Evolutionary conservation across 2,797 vertebrate species (phyloP).

Genomic region (Danionella dracula): DNA sequence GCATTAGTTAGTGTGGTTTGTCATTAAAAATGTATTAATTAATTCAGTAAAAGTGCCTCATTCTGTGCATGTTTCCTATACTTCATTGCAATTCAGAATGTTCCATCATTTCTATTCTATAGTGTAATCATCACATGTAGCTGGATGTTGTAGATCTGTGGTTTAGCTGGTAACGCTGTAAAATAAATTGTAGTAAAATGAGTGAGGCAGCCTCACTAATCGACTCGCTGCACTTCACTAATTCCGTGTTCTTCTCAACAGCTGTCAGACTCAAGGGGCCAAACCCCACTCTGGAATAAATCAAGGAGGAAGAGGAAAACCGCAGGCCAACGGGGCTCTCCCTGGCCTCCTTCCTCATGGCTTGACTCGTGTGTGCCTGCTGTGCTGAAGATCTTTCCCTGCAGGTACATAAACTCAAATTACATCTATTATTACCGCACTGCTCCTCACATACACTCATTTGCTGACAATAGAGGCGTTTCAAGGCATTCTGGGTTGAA

Average conservation of each 20-base stretch:
- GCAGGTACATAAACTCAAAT: slow-evolving; percentile 55
- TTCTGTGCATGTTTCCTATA: too few relatives aligned
- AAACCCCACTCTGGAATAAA: not conserved
- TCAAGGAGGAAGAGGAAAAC: not conserved
- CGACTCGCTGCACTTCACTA: not conserved
- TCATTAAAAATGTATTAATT: too few relatives aligned
- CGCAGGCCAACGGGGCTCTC: slow-evolving; percentile 1
- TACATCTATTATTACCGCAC: not conserved
- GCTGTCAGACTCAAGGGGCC: slow-evolving; percentile 1
- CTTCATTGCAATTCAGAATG: too few relatives aligned
- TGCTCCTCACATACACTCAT: slow-evolving; percentile 22
- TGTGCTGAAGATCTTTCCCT: slow-evolving; percentile 66
- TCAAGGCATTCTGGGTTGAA: not conserved
- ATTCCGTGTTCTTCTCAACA: not conserved
- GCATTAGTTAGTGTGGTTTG: too few relatives aligned
- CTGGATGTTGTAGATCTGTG: too few relatives aligned
- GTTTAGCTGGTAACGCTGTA: too few relatives aligned
- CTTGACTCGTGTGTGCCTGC: slow-evolving; percentile 57
- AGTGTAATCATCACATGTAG: too few relatives aligned
- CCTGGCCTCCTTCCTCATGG: slow-evolving; percentile 60
- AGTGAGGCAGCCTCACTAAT: not conserved
- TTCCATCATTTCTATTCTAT: too few relatives aligned
- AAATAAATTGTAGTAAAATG: not conserved
- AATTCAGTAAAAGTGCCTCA: too few relatives aligned
- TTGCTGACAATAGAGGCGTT: not conserved